Conservation (phyloP, 2,797 vertebrate species). For the Menidia menidia region DNA sequence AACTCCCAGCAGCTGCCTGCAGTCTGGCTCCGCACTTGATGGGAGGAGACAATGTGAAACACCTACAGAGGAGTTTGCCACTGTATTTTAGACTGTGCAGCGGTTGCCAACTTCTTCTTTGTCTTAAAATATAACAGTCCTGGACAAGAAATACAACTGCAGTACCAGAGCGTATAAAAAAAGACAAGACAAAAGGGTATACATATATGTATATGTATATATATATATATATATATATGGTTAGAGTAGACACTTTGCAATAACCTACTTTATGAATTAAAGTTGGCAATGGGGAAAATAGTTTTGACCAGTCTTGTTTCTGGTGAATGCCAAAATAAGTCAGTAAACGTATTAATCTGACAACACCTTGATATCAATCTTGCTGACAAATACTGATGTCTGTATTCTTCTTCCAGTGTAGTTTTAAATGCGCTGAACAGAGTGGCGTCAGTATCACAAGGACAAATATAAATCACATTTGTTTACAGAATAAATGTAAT, state of each 20-base stretch:
- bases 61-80: conserved; percentile 25
- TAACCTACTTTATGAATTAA: conserved; percentile 20
- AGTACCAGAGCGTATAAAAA: conserved; percentile 27
- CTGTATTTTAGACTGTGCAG: conserved; percentile 47
- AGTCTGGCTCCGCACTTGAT: conserved; percentile 19
- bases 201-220: no score
- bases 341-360: background rate
- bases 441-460: background rate
- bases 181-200: conserved; percentile 16
- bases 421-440: background rate
- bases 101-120: conserved; percentile 17
- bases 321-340: background rate
- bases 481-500: background rate
- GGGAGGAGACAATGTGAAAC: conserved; percentile 39
- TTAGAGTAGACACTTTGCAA: conserved; percentile 8
- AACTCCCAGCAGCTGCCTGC: conserved; percentile 38
- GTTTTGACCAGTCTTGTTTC: conserved; percentile 8
- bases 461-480: background rate
- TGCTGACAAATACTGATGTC: conserved; percentile 6
- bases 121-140: conserved; percentile 62
- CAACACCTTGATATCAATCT: background rate
- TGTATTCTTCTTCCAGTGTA: background rate
- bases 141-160: conserved; percentile 22
- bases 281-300: conserved; percentile 32
- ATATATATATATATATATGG: no score